These are phyloP conservation scores for Astyanax mexicanus DNA, from an alignment of 2,797 vertebrate species.

Conservation along the genomic window DNA sequence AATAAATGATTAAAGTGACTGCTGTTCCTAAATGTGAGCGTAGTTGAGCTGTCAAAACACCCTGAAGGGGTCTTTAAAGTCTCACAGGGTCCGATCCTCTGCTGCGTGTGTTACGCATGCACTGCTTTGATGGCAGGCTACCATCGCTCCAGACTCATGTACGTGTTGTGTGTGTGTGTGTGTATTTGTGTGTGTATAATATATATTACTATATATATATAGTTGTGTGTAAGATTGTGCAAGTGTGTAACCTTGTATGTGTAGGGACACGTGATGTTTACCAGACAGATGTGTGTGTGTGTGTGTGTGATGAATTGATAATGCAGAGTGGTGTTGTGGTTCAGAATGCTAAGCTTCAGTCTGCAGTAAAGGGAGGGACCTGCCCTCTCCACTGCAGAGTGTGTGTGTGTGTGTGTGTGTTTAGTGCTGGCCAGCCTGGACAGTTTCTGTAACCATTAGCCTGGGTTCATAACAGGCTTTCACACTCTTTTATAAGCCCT, in stretches of 20 bases:
- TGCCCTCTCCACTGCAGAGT: slow-evolving; percentile 59
- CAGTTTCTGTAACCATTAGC: slow-evolving; percentile 26
- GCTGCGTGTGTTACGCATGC: not conserved
- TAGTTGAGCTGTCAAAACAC: not conserved
- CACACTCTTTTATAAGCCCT: slow-evolving; percentile 41
- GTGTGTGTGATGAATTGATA: slow-evolving; percentile 64
- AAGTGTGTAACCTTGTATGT: slow-evolving; percentile 35
- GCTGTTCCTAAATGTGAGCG: not conserved
- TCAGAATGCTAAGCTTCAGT: slow-evolving; percentile 62
- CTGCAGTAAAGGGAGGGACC: slow-evolving; percentile 60
- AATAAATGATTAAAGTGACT: slow-evolving; percentile 1
- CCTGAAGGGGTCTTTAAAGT: not conserved
- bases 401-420: slow-evolving; percentile 34
- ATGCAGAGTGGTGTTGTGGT: slow-evolving; percentile 56
- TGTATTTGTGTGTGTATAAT: too few species aligned
- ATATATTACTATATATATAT: not conserved
- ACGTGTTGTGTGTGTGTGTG: not conserved
- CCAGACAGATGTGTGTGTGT: slow-evolving; percentile 60
- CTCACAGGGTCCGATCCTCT: not conserved
- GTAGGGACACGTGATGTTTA: slow-evolving; percentile 56
- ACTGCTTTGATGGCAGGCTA: not conserved
- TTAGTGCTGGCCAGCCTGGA: slow-evolving; percentile 6
- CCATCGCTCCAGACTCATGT: not conserved
- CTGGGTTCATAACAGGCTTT: slow-evolving; percentile 47
- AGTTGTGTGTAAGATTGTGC: slow-evolving; percentile 1